These are phyloP conservation scores for Leptinotarsa lineolata DNA, from an alignment of 1,140 invertebrate species.

Conservation along the genomic window DNA sequence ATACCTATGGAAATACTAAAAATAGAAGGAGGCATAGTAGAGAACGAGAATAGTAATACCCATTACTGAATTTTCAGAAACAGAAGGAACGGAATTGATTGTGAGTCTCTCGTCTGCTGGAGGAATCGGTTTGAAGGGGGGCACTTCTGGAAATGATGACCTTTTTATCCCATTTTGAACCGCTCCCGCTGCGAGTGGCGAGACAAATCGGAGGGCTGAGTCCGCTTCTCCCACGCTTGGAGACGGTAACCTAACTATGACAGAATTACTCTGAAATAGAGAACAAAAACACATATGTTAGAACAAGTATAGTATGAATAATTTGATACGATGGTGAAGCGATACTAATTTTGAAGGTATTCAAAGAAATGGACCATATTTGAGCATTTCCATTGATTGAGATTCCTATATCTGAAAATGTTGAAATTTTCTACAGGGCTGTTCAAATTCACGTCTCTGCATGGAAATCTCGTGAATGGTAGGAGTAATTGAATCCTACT, in stretches of 20 bases:
- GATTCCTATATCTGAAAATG: too few relatives aligned
- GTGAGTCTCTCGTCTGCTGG: constrained; percentile 62
- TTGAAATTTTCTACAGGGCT: too few relatives aligned
- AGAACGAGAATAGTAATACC: constrained; percentile 56
- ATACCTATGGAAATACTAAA: constrained; percentile 54
- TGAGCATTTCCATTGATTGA: too few relatives aligned
- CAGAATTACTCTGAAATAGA: neutral
- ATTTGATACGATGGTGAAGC: too few relatives aligned
- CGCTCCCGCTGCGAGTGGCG: constrained; percentile 21
- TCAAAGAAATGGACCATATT: too few relatives aligned
- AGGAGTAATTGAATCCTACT: too few relatives aligned
- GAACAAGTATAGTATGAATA: too few relatives aligned
- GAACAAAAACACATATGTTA: neutral
- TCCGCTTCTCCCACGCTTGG: neutral
- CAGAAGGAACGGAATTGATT: constrained; percentile 53
- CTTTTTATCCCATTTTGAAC: constrained; percentile 14
- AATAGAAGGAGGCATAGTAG: constrained; percentile 61
- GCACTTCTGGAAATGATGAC: constrained; percentile 55
- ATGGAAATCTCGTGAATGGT: too few relatives aligned
- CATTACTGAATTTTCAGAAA: constrained; percentile 40
- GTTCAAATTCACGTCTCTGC: too few relatives aligned
- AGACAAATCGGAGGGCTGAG: constrained; percentile 11
- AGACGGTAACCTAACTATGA: neutral
- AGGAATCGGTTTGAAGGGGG: constrained; percentile 77
- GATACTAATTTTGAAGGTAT: too few relatives aligned